Evolutionary conservation across 2,113 vertebrate genomes (phyloP), one percentile per base, ranked within the genome.

Genomic region (Lamprologus speciosus): DNA sequence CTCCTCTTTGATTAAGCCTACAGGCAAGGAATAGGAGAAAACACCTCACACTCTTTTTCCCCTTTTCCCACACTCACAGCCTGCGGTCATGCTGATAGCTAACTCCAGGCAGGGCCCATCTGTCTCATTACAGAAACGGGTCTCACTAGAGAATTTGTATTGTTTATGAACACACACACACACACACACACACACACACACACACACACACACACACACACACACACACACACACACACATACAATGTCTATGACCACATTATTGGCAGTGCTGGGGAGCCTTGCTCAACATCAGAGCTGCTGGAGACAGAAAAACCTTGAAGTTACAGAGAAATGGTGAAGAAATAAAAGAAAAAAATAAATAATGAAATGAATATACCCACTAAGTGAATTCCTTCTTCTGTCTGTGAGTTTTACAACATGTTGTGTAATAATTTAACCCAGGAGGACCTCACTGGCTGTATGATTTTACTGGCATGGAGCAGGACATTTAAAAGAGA

Each of bases 1-100:
- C 93, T 95, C 87, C 89, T 84, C 90, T 94, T 93, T 95, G 95
- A 95, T 95, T 92, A 94, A 93, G 92, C 94, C 94, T 93, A 89
- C 88, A 94, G 94, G 94, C 93, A 80, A 95, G 90, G 88, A 94
- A 93, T 89, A 81, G 85, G 51, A 94, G 84, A 91, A 65, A 93
- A 90, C 89, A 86, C 90, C 92, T 88, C 87, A 53, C 63, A 83
- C 82, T 73, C 68, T 50, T 23, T 58, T 47, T 28, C 17, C 50
- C 28, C 31, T 53, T 40, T 54, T 55, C 17, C 73, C 63, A 87
- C 73, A 83, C 83, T 84, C 73, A 91, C 8, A 57, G 93, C 95
- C 94, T 86, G 90, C 80, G 87, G 95, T 87, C 82, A 50, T 87
- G 86, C 93, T 94, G 92, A 92, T 90, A 92, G 94, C 88, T 87